Base-by-base conservation (phyloP, 1,140 invertebrate species). In the Luehdorfia chinensis region DNA sequence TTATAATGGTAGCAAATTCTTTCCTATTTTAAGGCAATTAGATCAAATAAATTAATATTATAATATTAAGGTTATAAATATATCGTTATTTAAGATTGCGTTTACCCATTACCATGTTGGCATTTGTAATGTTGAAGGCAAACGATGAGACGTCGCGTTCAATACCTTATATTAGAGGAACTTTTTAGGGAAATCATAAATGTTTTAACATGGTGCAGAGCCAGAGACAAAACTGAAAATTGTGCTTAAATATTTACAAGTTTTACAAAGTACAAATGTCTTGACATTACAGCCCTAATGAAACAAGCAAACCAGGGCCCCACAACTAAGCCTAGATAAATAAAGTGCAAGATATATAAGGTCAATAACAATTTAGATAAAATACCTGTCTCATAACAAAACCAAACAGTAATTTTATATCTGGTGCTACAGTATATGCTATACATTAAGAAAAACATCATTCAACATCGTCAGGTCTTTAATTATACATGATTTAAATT, bases 1-100 rank as follows among this genome's bases (percentile, higher is more conserved):
- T 11, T 28, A 34, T 12, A 47, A 44, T 37, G 43, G 46, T 49
- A 57, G 49, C 34, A 53, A 51, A 57, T 57, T 60, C 30, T 46
- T 50, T 55, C 23, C 33, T 51, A 45, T 44, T 57, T 36, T 66
- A 64, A 60, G 68, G 55, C 55, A 61, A 63, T 53, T 78, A 81
- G 77, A 81, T 81, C 77, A 81, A 81, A 81, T 72, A 68, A 75
- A 70, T 67, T 70, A 72, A 75, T 64, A 48, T 55, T 58, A 60
- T 56, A 16, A 28, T 13, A 41, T 50, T 65, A 64, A 70, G 58
- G 49, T 58, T 69, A 72, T 66, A 67, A 64, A 68, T 69, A 31
- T 31, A 31, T 13, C 28, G 5, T 11, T 31, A 31, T 31, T 19
- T 50, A 50, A 56, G 47, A 30, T 41, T 52, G 15, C 57, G 34